Conservation (phyloP, 2,797 vertebrate species). For the Enteromius argenteus region DNA sequence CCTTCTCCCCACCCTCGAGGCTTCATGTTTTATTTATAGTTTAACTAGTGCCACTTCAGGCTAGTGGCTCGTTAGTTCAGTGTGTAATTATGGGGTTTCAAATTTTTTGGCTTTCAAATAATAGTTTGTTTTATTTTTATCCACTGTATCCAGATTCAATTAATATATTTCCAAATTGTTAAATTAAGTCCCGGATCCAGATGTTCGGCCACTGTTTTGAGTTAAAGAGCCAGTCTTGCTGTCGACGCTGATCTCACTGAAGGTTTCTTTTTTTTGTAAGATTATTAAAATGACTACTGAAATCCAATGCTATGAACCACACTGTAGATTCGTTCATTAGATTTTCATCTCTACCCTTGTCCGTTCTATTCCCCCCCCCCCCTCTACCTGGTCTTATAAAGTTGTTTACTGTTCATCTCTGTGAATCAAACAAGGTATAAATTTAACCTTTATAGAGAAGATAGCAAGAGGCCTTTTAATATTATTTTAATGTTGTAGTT, state of each 20-base stretch:
- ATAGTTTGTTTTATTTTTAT: constrained; percentile 8
- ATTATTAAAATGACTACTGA: constrained; percentile 35
- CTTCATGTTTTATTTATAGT: constrained; percentile 15
- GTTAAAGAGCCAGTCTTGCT: constrained; percentile 28
- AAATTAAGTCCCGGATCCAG: background rate
- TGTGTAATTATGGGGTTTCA: constrained; percentile 16
- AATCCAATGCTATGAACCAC: constrained; percentile 48
- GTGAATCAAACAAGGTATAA: constrained; percentile 57
- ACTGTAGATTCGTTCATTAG: constrained; percentile 35
- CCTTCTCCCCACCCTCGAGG: background rate
- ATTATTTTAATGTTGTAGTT: constrained; percentile 74
- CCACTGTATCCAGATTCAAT: constrained; percentile 21
- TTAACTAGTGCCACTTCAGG: constrained; percentile 18
- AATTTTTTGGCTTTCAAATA: background rate
- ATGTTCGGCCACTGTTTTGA: constrained; percentile 5
- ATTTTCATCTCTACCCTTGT: constrained; percentile 58
- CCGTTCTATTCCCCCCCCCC: constrained; percentile 18
- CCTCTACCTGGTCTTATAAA: constrained; percentile 41
- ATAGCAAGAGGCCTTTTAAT: constrained; percentile 75
- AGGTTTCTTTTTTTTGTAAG: background rate
- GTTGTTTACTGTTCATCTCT: constrained; percentile 65
- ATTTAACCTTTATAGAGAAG: constrained; percentile 69
- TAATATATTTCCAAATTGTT: constrained; percentile 46
- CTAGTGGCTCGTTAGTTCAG: constrained; percentile 11
- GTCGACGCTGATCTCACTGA: constrained; percentile 15